phyloP scores from a whole-genome alignment of 2,888 invertebrate species.

The Oxystoma pomonae region DNA sequence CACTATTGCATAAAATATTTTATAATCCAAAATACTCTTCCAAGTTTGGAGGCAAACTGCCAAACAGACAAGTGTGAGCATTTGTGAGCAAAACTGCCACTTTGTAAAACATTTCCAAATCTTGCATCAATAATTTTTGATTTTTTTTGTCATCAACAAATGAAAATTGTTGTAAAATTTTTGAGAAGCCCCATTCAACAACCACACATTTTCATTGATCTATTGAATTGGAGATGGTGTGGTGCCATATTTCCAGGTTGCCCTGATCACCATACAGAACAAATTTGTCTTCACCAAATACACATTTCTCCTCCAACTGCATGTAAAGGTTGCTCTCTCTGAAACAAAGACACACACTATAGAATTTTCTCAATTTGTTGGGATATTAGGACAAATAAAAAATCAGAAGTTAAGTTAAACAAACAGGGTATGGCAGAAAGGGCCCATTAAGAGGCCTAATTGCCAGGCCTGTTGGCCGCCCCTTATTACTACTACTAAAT shows the following conservation, averaged over 20 bases:
- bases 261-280: conserved; percentile 22
- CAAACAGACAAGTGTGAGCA: conserved; percentile 14
- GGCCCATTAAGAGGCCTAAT: too few species aligned
- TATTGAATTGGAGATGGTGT: conserved; percentile 20
- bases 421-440: too few species aligned
- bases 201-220: conserved; percentile 19
- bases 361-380: too few species aligned
- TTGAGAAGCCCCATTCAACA: conserved; percentile 29
- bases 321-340: conserved; percentile 18
- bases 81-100: conserved; percentile 21
- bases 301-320: conserved; percentile 18
- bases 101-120: conserved; percentile 19
- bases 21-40: conserved; percentile 12
- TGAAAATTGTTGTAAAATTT: conserved; percentile 24
- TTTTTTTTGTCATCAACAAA: conserved; percentile 24
- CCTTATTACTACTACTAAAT: too few species aligned
- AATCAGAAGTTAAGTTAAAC: too few species aligned
- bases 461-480: too few species aligned
- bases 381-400: too few species aligned
- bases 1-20: background rate
- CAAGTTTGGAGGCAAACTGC: conserved; percentile 6
- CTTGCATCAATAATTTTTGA: conserved; percentile 23
- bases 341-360: too few species aligned
- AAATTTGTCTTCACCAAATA: conserved; percentile 17
- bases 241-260: conserved; percentile 14